phyloP scores from a whole-genome alignment of 2,113 vertebrate genomes.

The Ranitomeya imitator region DNA sequence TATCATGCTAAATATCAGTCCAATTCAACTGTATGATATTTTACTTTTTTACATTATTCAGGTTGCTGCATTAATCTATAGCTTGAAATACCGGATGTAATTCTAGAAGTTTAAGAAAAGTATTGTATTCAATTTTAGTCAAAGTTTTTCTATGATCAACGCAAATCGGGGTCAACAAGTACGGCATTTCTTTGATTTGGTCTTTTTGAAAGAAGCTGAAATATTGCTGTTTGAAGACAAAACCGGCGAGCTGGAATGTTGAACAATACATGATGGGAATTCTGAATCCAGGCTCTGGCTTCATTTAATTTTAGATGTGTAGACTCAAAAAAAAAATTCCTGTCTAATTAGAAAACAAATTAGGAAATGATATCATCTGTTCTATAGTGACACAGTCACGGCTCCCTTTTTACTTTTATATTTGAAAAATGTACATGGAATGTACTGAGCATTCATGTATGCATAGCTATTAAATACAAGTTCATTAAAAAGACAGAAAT shows the following conservation, averaged over 20 bases:
- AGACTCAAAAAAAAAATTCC: background rate
- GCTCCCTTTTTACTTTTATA: background rate
- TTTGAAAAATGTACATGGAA: background rate
- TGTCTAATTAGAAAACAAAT: background rate
- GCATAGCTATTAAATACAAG: background rate
- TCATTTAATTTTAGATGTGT: background rate
- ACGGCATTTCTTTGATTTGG: slow-evolving; percentile 14
- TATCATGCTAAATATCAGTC: too few species aligned
- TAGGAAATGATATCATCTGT: background rate
- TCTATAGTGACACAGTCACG: background rate
- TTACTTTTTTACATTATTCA: background rate
- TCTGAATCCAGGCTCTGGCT: background rate
- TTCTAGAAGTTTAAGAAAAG: background rate
- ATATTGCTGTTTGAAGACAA: slow-evolving; percentile 10
- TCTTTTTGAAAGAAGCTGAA: background rate
- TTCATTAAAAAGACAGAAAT: too few species aligned
- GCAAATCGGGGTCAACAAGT: background rate
- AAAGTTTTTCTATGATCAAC: slow-evolving; percentile 1
- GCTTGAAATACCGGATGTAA: background rate
- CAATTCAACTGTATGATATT: too few species aligned
- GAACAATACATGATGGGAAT: slow-evolving; percentile 1
- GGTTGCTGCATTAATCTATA: background rate
- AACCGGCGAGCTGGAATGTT: background rate
- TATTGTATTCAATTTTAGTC: background rate
- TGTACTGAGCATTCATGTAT: background rate